Base-by-base conservation (phyloP, 2,113 vertebrate species). In the Antechinus flavipes region DNA sequence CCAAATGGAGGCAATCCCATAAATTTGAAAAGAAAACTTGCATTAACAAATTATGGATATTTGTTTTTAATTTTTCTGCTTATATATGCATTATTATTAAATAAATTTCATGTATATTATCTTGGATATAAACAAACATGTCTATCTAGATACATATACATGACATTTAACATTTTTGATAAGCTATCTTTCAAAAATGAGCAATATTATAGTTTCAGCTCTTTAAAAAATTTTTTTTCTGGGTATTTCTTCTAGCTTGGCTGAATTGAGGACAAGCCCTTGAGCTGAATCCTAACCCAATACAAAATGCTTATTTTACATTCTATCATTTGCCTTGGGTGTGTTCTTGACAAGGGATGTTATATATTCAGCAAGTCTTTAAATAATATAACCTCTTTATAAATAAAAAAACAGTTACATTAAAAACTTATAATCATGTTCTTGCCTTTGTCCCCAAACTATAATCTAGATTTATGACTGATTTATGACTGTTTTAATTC, bases 11-110 rank as follows among this genome's bases (percentile, higher is more conserved):
- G 5, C 16, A 94, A 90, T 68, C 27, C 27, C 24, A 46, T 76
- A n/a, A 89, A 27, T 50, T 53, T 93, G 92, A 52, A 42, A 90
- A 90, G 11, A 92, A 97, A 84, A 94, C n/a, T 92, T 92, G 90
- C 52, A 27, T 90, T 92, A 49, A 58, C 91, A 93, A 30, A 61
- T 61, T 30, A 10, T 61, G 58, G 58, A 61, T 61, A 12, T 27
- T 30, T 61, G 30, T 30, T 30, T 2, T 61, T 61, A 61, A 61
- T 61, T 61, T 61, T 61, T 61, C 58, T 30, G 27, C 10, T 61
- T 61, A 61, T 11, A 61, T 61, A 61, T 61, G 27, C 58, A 30
- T 30, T 14, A 30, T 61, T 35, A 61, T 61, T 61, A 61, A 2
- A 61, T 30, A 61, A 58, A 10, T 61, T 30, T 61, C 58, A 61